These are phyloP conservation scores for Archips crataeganus DNA, from an alignment of 2,888 invertebrate genomes.

Conservation along the genomic window DNA sequence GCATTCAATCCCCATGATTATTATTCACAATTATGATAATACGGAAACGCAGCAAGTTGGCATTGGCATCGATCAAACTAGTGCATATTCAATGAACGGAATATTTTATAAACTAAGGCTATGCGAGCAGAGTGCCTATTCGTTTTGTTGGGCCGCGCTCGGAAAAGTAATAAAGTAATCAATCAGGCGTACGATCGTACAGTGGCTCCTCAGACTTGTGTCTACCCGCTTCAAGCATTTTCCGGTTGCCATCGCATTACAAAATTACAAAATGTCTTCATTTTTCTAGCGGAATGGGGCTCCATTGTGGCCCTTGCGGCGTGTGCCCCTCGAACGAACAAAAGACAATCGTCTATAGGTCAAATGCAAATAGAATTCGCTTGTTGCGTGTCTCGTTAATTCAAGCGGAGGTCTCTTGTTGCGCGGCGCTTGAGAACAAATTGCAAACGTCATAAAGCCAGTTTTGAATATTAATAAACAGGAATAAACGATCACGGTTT, in stretches of 20 bases:
- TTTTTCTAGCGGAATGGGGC: slow-evolving; percentile 46
- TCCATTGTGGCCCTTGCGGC: slow-evolving; percentile 45
- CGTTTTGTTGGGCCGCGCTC: slow-evolving; percentile 31
- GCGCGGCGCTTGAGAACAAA: slow-evolving; percentile 70
- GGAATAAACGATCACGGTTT: slow-evolving; percentile 68
- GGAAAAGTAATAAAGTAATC: slow-evolving; percentile 41
- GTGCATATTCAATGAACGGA: slow-evolving; percentile 26
- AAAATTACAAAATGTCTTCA: slow-evolving; percentile 40
- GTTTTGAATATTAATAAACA: slow-evolving; percentile 78
- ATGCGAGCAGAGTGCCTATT: slow-evolving; percentile 18
- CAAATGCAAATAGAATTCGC: slow-evolving; percentile 80
- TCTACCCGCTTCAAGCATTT: slow-evolving; percentile 33
- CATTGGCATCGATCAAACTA: slow-evolving; percentile 33
- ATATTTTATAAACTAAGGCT: slow-evolving; percentile 28
- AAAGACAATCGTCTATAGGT: slow-evolving; percentile 72
- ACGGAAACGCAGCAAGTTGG: not conserved
- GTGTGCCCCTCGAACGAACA: slow-evolving; percentile 51
- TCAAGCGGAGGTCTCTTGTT: slow-evolving; percentile 65
- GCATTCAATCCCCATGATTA: slow-evolving; percentile 9
- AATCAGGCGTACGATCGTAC: slow-evolving; percentile 37
- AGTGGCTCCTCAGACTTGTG: slow-evolving; percentile 39
- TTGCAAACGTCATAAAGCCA: slow-evolving; percentile 74
- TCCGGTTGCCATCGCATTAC: slow-evolving; percentile 38
- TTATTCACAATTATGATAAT: slow-evolving; percentile 29
- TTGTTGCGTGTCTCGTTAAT: slow-evolving; percentile 73